Base-by-base conservation (phyloP, 1,140 invertebrate genomes). In the Drosophila subobscura region DNA sequence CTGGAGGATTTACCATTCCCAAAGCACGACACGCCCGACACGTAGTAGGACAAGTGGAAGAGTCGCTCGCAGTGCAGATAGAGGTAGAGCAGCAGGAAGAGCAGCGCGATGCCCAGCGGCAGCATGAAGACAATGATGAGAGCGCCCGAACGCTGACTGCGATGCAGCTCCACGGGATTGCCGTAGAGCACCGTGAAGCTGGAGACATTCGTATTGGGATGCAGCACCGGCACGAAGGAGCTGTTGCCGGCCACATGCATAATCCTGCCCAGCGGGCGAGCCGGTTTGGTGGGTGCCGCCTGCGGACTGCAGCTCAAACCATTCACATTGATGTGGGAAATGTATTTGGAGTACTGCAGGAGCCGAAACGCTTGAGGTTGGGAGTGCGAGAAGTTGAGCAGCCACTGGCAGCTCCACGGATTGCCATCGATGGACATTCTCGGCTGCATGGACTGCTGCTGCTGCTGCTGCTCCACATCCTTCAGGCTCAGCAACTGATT, bases 311-410 rank as follows among this genome's bases (percentile, higher is more conserved):
- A 91, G 20, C 77, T 79, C 16, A 91, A 5, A 0, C 90, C 90
- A 60, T 91, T 91, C 1, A 91, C 90, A 80, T 91, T 91, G 20
- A 91, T 91, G 27, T 88, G 81, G 5, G 81, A 89, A 37, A 91
- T 89, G 29, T 77, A 91, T 16, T 91, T 91, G 20, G 85, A 77
- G 51, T 91, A 91, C 46, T 72, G 78, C 33, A 91, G 88, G 0
- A 89, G 40, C 0, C 90, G 80, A 47, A 90, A 91, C 2, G 86
- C 33, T 49, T 91, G 78, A 1, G 90, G 90, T 5, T 79, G 72
- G 0, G 63, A 44, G 37, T 90, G 78, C 4, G 80, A 73, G 37
- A 91, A 89, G n/a, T 88, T 72, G 14, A 81, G 53, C 22, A 91
- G 25, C 90, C 90, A 91, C 46, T 83, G 71, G 23, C 90, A 91